A percentile compares a stretch with the other conserved stretches of the same genome.
Evolutionary conservation across 2,113 vertebrate genomes (phyloP).

Genomic region (Ceyx margarethae): DNA sequence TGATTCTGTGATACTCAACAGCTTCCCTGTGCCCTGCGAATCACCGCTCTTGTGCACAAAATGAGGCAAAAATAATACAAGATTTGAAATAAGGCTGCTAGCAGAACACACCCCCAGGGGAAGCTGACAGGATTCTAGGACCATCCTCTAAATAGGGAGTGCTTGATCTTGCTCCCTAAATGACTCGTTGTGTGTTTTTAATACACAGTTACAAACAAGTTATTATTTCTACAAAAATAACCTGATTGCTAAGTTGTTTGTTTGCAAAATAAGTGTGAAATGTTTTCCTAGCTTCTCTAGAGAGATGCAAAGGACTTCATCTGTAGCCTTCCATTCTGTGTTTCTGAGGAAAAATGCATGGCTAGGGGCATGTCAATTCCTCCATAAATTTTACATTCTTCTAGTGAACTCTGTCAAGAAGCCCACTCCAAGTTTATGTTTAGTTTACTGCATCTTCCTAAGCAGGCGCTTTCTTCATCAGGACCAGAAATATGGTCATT

Average conservation of each 20-base stretch:
- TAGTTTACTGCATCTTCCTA: slow-evolving; percentile 25
- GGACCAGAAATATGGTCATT: slow-evolving; percentile 15
- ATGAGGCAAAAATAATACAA: background rate
- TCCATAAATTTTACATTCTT: slow-evolving; percentile 3
- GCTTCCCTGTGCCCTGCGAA: background rate
- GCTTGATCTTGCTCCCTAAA: background rate
- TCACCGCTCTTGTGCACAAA: background rate
- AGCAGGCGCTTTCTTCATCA: slow-evolving; percentile 30
- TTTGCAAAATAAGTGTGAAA: slow-evolving; percentile 20
- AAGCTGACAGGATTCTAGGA: background rate
- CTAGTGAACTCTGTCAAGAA: slow-evolving; percentile 23
- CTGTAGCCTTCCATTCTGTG: background rate
- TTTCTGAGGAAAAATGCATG: background rate
- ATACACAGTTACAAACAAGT: background rate
- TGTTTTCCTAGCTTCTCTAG: slow-evolving; percentile 1
- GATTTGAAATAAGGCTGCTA: background rate
- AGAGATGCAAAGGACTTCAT: slow-evolving; percentile 2
- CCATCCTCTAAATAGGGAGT: background rate
- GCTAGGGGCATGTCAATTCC: background rate
- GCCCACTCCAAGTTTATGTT: slow-evolving; percentile 1
- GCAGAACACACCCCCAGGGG: background rate
- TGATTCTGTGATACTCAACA: no score
- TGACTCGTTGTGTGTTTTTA: background rate
- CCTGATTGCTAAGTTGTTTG: background rate
- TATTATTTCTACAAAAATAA: background rate